phyloP scores from a whole-genome alignment of 23 tunicate genomes.

The Styela plicata region DNA sequence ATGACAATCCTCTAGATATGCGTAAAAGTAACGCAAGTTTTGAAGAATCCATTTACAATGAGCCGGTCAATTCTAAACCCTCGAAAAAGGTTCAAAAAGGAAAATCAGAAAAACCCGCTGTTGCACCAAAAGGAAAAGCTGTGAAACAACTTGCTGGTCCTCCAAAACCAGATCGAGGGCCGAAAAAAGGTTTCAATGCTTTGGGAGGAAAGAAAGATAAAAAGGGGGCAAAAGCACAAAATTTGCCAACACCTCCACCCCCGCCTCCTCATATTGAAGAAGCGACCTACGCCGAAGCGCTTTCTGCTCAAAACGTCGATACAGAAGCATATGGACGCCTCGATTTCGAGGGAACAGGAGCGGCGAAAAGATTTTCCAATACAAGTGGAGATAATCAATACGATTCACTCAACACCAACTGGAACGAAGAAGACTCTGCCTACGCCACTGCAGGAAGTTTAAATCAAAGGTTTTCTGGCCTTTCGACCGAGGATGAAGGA shows the following conservation, averaged over 20 bases:
- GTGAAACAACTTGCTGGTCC: constrained; percentile 15
- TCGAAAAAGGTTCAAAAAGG: constrained; percentile 7
- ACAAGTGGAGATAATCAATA: not conserved
- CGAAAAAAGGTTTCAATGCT: not conserved
- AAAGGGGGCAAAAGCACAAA: not conserved
- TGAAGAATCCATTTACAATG: constrained; percentile 29
- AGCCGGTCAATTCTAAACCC: constrained; percentile 26
- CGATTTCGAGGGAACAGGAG: constrained; percentile 16
- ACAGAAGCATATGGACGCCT: constrained; percentile 13
- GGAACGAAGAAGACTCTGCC: constrained; percentile 28
- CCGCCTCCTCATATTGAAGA: constrained; percentile 20
- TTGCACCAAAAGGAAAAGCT: not conserved
- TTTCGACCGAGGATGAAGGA: constrained; percentile 6
- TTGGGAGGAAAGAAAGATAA: constrained; percentile 9
- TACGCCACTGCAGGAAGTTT: constrained; percentile 33
- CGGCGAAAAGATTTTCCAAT: not conserved
- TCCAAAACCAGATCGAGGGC: constrained; percentile 13
- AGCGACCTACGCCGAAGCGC: constrained; percentile 18
- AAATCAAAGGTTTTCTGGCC: not conserved
- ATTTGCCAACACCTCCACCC: not conserved
- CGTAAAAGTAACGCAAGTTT: not conserved
- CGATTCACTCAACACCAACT: constrained; percentile 5
- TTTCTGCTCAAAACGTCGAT: not conserved
- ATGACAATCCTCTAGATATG: constrained; percentile 36
- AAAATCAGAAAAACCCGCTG: not conserved